Conservation (phyloP, 1,140 invertebrate species). For the Capitella teleta region DNA sequence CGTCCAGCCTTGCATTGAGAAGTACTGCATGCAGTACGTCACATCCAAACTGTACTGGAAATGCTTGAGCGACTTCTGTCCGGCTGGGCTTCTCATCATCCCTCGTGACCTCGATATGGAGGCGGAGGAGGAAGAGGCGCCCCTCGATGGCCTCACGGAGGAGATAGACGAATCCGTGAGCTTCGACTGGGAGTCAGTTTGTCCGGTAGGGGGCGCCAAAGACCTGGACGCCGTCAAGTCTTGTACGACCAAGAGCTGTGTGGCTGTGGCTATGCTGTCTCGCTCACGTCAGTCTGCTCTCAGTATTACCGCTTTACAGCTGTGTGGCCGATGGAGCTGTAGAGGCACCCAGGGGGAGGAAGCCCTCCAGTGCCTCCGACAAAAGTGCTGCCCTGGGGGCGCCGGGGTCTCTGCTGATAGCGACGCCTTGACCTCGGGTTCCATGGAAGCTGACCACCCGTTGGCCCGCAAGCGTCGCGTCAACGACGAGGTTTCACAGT, state of each 20-base stretch:
- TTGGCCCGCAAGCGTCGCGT: conserved; percentile 1
- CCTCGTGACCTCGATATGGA: not conserved
- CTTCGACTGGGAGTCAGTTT: too few relatives aligned
- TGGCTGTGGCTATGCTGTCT: not conserved
- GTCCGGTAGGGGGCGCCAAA: not conserved
- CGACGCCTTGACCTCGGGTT: not conserved
- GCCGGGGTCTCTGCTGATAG: not conserved
- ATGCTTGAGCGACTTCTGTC: not conserved
- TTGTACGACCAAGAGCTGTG: not conserved
- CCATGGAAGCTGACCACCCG: not conserved
- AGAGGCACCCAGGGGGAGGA: not conserved
- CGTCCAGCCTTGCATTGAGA: not conserved
- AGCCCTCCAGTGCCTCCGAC: not conserved
- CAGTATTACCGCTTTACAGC: not conserved
- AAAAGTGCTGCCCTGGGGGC: not conserved
- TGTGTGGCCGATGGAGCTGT: not conserved
- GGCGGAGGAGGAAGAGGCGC: not conserved
- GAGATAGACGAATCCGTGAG: not conserved
- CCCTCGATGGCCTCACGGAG: not conserved
- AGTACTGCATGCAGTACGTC: not conserved
- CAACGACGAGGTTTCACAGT: conserved; percentile 8
- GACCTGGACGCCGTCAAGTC: too few relatives aligned
- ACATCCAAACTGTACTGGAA: not conserved
- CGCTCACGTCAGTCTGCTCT: not conserved
- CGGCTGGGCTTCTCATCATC: not conserved